Conservation (phyloP, 2,888 invertebrate species). For the Ferdinandea cuprea region DNA sequence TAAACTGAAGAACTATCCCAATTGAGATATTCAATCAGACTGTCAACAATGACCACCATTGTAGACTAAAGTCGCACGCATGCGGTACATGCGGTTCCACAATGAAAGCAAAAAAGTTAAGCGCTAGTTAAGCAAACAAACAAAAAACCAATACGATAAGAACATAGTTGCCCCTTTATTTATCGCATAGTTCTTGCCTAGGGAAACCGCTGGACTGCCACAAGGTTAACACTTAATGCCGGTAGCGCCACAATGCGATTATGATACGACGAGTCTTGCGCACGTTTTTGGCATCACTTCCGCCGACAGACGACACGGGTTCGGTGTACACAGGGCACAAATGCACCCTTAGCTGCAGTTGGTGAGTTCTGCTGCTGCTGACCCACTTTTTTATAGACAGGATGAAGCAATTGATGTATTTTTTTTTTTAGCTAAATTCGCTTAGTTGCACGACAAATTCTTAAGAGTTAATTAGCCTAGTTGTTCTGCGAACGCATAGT, state of each 20-base stretch:
- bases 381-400: constrained; percentile 52
- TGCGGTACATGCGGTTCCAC: background rate
- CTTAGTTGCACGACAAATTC: constrained; percentile 54
- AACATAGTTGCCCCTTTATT: constrained; percentile 1
- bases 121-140: constrained; percentile 17
- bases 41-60: background rate
- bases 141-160: constrained; percentile 48
- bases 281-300: constrained; percentile 64
- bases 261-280: constrained; percentile 48
- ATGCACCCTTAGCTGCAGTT: constrained; percentile 18
- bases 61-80: background rate
- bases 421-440: constrained; percentile 20
- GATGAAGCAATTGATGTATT: constrained; percentile 56
- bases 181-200: no score
- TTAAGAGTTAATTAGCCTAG: constrained; percentile 67
- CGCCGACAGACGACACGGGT: constrained; percentile 17
- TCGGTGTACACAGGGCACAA: background rate
- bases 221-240: constrained; percentile 60
- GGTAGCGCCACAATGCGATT: constrained; percentile 69
- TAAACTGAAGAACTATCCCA: constrained; percentile 22
- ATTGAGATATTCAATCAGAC: constrained; percentile 39
- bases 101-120: constrained; percentile 8
- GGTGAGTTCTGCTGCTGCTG: constrained; percentile 4
- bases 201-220: constrained; percentile 40
- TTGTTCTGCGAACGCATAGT: constrained; percentile 20